These are phyloP conservation scores for Ramphastos sulfuratus DNA, from an alignment of 2,113 vertebrate genomes.

Conservation along the genomic window DNA sequence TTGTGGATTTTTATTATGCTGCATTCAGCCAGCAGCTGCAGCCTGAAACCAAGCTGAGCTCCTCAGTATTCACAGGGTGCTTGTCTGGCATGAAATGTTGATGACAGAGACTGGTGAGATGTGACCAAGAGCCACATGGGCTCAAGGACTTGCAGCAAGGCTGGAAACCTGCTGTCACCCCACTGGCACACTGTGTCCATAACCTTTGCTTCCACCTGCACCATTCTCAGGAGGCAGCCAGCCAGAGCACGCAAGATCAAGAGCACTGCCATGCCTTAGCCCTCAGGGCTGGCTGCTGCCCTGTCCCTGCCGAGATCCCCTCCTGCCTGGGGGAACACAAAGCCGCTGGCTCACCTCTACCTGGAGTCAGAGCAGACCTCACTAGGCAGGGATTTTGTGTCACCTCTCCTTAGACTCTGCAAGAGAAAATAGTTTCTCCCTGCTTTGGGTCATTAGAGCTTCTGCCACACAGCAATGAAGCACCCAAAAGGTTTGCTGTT, in stretches of 20 bases:
- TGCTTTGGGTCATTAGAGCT: background rate
- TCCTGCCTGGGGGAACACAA: fast-evolving
- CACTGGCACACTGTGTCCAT: fast-evolving
- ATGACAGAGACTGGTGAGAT: background rate
- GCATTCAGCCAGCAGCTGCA: background rate
- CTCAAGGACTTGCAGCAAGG: fast-evolving
- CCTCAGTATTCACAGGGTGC: too few species aligned
- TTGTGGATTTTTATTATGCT: background rate
- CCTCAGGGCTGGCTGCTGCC: background rate
- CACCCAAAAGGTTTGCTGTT: background rate
- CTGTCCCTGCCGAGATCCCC: background rate
- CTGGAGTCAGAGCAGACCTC: background rate
- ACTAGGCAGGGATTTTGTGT: background rate
- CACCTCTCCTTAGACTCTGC: background rate
- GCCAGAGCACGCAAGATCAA: background rate
- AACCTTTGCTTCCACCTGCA: background rate
- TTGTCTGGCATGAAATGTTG: fast-evolving
- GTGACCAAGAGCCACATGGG: background rate
- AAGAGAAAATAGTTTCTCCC: background rate
- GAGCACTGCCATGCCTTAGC: background rate
- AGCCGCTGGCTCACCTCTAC: fast-evolving
- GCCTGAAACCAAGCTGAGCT: too few species aligned
- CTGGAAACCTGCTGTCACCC: background rate
- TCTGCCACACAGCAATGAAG: background rate
- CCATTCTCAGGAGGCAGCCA: background rate